Evolutionary conservation across 2,888 invertebrate genomes (phyloP).

Genomic region (Drosophila meridiana): DNA sequence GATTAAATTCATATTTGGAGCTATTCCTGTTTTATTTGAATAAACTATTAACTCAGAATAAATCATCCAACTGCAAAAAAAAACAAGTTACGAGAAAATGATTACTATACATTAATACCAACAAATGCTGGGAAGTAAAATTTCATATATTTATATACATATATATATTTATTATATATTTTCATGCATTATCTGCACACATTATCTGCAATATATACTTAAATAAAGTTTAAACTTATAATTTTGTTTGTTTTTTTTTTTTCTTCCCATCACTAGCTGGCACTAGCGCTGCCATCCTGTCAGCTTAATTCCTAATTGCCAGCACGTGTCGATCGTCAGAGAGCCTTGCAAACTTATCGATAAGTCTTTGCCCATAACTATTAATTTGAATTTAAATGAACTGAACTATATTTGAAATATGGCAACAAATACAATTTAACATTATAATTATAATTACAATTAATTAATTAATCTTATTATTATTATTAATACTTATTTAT

Average conservation of each 20-base stretch:
- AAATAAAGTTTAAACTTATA: background rate
- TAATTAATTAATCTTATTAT: background rate
- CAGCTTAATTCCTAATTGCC: background rate
- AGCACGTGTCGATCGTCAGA: background rate
- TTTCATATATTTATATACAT: too few relatives aligned
- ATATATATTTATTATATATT: background rate
- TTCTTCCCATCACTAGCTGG: background rate
- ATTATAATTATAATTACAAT: background rate
- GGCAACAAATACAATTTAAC: background rate
- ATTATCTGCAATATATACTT: background rate
- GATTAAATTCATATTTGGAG: slow-evolving; percentile 85
- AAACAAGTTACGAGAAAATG: too few relatives aligned
- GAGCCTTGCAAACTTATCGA: slow-evolving; percentile 1
- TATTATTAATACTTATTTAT: background rate
- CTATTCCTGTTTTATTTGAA: slow-evolving; percentile 87
- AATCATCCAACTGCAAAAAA: slow-evolving; percentile 86
- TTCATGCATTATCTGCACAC: background rate
- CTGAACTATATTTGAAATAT: background rate
- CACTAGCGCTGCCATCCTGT: slow-evolving; percentile 19
- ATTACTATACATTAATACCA: too few relatives aligned
- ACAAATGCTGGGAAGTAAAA: too few relatives aligned
- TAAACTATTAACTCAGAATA: too few relatives aligned
- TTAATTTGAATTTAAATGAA: background rate
- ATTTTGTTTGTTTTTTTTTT: background rate
- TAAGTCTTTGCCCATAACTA: background rate